phyloP scores from a whole-genome alignment of 2,113 vertebrate species.

The Chaetops frenatus region DNA sequence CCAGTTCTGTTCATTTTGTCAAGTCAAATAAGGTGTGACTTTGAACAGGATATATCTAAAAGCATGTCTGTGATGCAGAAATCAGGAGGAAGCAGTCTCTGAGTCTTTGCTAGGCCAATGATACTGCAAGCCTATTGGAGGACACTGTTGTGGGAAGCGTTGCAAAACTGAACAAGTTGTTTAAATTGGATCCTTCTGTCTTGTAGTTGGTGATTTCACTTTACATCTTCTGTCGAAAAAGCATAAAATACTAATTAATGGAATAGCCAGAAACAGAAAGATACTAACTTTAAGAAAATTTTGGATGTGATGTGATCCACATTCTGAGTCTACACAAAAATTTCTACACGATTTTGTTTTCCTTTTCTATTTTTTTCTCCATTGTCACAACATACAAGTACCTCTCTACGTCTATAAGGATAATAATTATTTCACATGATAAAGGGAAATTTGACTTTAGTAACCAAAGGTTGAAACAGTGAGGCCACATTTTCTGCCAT shows the following conservation, averaged over 20 bases:
- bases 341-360: neutral
- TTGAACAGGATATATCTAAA: neutral
- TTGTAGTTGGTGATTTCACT: neutral
- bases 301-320: neutral
- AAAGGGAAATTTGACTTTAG: neutral
- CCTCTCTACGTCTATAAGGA: neutral
- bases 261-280: neutral
- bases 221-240: neutral
- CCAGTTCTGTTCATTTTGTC: neutral
- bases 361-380: neutral
- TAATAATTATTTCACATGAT: neutral
- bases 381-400: neutral
- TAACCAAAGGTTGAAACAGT: neutral
- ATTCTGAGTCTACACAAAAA: neutral
- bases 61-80: neutral
- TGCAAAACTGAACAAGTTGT: neutral
- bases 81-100: neutral
- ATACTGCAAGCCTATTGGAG: neutral
- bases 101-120: neutral
- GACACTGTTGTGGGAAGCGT: neutral
- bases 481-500: neutral
- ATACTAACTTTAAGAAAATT: neutral
- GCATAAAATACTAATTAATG: neutral
- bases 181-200: neutral
- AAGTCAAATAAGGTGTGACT: neutral